These are phyloP conservation scores for Bradypus variegatus DNA, from an alignment of 2,797 vertebrate genomes.

Conservation along the genomic window DNA sequence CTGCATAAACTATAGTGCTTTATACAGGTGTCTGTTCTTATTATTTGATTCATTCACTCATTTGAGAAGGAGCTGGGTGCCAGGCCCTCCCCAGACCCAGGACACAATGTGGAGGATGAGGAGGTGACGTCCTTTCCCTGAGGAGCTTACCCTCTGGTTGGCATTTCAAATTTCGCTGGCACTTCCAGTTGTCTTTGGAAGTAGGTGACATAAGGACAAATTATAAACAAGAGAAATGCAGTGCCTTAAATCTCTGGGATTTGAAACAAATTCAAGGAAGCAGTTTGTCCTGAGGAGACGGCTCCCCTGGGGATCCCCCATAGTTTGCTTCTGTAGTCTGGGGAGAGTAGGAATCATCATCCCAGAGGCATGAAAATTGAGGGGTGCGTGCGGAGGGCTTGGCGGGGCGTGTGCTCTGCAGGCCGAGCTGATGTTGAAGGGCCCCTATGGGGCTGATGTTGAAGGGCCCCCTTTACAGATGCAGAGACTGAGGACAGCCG, in stretches of 20 bases:
- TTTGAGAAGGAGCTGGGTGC: background rate
- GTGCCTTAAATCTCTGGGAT: no score
- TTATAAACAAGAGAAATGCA: background rate
- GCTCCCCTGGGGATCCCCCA: background rate
- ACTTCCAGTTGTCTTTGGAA: background rate
- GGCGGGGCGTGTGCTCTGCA: accelerated
- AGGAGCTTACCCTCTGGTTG: background rate
- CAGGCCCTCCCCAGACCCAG: background rate
- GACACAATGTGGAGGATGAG: background rate
- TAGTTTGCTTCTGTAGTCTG: background rate
- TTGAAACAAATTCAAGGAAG: background rate
- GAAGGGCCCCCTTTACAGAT: background rate
- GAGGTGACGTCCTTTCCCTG: background rate
- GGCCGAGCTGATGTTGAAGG: background rate
- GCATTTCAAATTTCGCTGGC: background rate
- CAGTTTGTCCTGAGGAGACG: background rate
- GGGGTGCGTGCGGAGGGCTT: accelerated
- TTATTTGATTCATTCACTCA: background rate
- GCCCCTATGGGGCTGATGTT: accelerated
- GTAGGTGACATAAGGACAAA: background rate
- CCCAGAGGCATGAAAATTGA: accelerated
- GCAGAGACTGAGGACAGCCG: background rate
- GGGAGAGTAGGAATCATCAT: background rate
- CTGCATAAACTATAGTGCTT: background rate
- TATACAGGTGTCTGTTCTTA: background rate